These are phyloP conservation scores for Ataeniobius toweri DNA, from an alignment of 2,797 vertebrate species.

Conservation along the genomic window DNA sequence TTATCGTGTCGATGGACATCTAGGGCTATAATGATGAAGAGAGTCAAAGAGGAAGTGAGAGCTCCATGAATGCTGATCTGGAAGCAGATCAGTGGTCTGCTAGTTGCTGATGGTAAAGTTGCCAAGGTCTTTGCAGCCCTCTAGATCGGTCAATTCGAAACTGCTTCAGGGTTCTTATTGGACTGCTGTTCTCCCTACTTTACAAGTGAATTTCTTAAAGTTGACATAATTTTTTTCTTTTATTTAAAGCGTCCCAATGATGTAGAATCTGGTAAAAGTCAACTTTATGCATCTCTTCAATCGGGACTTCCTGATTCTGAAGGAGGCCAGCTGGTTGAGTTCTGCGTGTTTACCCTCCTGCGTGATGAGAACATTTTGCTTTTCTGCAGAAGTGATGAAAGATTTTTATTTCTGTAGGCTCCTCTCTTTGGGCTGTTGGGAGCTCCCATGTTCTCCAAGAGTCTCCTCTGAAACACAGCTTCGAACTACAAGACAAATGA, in stretches of 20 bases:
- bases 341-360: constrained; percentile 21
- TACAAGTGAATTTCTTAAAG: not conserved
- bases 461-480: constrained; percentile 54
- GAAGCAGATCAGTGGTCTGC: not conserved
- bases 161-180: not conserved
- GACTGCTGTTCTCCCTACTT: not conserved
- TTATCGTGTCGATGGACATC: not conserved
- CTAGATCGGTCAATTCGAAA: not conserved
- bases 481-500: constrained; percentile 50
- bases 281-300: not conserved
- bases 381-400: constrained; percentile 21
- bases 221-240: not conserved
- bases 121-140: not conserved
- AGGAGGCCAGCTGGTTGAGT: not conserved
- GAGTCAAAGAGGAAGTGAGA: not conserved
- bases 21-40: not conserved
- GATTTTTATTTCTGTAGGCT: constrained; percentile 44
- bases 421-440: constrained; percentile 48
- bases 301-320: not conserved
- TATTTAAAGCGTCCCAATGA: not conserved
- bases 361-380: constrained; percentile 13
- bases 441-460: constrained; percentile 43
- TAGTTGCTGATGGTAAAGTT: not conserved
- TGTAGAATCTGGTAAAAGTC: not conserved
- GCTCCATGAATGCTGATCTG: not conserved